Percentiles rank a stretch among this genome's conserved stretches.
Evolutionary conservation across 92 coral and sea anemone species (phyloP).

Genomic region (Zoanthus sociatus): DNA sequence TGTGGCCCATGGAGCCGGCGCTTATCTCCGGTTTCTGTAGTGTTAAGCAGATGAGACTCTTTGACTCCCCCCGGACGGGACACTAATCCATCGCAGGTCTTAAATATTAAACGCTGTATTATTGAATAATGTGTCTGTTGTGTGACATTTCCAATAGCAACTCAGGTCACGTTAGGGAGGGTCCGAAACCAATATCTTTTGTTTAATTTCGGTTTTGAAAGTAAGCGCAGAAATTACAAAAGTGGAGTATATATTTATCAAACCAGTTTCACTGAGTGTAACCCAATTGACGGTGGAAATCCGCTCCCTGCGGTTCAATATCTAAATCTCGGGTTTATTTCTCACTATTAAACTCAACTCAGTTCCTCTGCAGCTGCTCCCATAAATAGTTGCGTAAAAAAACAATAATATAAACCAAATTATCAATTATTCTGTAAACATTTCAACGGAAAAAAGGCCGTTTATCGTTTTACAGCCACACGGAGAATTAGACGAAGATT

Average conservation of each 20-base stretch:
- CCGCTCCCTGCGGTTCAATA: neutral
- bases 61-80: too few species aligned
- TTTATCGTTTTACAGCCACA: neutral
- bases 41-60: too few species aligned
- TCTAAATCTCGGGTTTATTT: neutral
- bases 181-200: neutral
- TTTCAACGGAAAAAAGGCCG: neutral
- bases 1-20: too few species aligned
- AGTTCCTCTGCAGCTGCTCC: slow-evolving; percentile 7
- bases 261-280: neutral
- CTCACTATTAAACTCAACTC: neutral
- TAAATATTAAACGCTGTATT: neutral
- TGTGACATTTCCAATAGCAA: neutral
- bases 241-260: neutral
- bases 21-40: too few species aligned
- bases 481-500: neutral
- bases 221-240: neutral
- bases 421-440: slow-evolving; percentile 27
- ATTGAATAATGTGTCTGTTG: neutral
- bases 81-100: too few species aligned
- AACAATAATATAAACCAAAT: slow-evolving; percentile 15
- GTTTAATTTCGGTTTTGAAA: neutral
- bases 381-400: neutral
- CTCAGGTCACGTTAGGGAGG: neutral
- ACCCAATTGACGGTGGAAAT: neutral